Percentiles rank a stretch among this genome's conserved stretches.
Evolutionary conservation across 2,888 invertebrate species (phyloP).

Genomic region (Gasteruption jaculator): DNA sequence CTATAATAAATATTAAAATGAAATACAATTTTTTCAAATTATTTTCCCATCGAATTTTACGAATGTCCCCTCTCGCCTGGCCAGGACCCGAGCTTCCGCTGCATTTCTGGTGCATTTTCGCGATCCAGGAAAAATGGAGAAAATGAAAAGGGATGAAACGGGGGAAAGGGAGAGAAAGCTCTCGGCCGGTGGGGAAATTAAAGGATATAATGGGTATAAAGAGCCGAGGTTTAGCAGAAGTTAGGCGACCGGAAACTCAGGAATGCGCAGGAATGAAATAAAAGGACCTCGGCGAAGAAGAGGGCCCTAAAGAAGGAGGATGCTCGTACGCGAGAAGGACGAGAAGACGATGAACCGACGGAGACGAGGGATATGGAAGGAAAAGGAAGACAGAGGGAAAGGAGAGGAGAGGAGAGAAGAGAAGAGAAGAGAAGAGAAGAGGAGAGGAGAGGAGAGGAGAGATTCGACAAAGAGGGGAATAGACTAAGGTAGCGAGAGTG

Average conservation of each 20-base stretch:
- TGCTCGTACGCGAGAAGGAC: not conserved
- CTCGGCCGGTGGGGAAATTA: too few relatives aligned
- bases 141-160: too few relatives aligned
- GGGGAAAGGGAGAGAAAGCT: too few relatives aligned
- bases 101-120: too few relatives aligned
- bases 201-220: too few relatives aligned
- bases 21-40: too few relatives aligned
- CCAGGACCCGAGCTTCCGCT: too few relatives aligned
- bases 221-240: slow-evolving; percentile 7
- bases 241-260: slow-evolving; percentile 29
- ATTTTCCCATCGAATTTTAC: too few relatives aligned
- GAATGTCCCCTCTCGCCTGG: too few relatives aligned
- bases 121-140: too few relatives aligned
- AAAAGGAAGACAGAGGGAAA: slow-evolving; percentile 12
- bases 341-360: too few relatives aligned
- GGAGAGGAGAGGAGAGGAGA: slow-evolving; percentile 15
- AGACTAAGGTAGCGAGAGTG: slow-evolving; percentile 45
- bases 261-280: slow-evolving; percentile 39
- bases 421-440: slow-evolving; percentile 17
- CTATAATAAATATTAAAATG: too few relatives aligned
- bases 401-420: slow-evolving; percentile 13
- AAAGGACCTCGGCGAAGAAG: slow-evolving; percentile 28
- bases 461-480: slow-evolving; percentile 26
- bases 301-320: not conserved
- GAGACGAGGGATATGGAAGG: slow-evolving; percentile 2